Evolutionary conservation across 2,113 vertebrate genomes (phyloP).

Genomic region (Madoqua kirkii): DNA sequence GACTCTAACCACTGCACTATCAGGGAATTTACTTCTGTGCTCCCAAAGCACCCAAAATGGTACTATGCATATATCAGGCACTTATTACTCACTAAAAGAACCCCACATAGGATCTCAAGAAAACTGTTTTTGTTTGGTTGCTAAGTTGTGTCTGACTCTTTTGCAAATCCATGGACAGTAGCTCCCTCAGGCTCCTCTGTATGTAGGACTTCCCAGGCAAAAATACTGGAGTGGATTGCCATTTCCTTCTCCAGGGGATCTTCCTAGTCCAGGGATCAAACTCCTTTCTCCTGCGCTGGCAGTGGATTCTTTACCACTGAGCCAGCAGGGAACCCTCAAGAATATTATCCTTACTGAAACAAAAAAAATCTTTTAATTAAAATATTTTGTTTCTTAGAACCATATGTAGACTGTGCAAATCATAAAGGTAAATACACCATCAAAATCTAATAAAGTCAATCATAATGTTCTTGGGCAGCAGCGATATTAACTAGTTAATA

Average conservation of each 20-base stretch:
- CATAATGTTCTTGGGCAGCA: not conserved
- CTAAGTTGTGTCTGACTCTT: not conserved
- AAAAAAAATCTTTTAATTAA: not conserved
- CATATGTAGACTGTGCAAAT: not conserved
- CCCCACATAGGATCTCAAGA: not conserved
- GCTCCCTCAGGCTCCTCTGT: not conserved
- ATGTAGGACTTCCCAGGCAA: not conserved
- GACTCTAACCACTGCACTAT: not conserved
- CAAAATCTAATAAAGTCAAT: not conserved
- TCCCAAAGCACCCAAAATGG: not conserved
- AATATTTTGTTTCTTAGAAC: not conserved
- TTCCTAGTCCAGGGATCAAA: not conserved
- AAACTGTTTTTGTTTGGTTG: not conserved
- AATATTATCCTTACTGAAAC: not conserved
- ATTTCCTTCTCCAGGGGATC: not conserved
- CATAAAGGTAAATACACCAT: not conserved
- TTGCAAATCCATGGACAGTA: not conserved
- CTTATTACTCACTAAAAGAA: not conserved
- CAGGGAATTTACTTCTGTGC: not conserved
- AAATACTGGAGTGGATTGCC: not conserved
- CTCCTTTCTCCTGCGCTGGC: not conserved
- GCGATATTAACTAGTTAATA: not conserved
- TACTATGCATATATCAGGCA: not conserved
- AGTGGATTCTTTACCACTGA: not conserved
- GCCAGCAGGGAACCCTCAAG: not conserved